Conservation (phyloP, 2,113 vertebrate species). For the Columba janthina region DNA sequence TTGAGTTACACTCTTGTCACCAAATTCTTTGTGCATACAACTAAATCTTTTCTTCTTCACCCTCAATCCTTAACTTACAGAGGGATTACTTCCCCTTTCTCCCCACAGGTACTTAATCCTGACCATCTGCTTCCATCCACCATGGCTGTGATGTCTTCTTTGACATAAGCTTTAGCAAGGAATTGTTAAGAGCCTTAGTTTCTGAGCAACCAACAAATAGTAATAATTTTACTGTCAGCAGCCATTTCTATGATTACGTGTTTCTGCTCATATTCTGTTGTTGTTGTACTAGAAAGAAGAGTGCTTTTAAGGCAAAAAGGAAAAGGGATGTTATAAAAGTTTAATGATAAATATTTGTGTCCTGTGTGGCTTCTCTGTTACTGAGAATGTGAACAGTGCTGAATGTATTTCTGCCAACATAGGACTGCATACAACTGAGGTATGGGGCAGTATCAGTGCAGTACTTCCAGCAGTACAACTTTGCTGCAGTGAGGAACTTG, state of each 20-base stretch:
- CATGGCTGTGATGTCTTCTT: neutral
- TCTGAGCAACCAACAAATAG: neutral
- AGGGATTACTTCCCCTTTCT: neutral
- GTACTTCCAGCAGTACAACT: neutral
- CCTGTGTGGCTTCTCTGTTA: neutral
- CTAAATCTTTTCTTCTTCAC: neutral
- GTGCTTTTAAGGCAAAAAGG: neutral
- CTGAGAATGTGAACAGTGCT: neutral
- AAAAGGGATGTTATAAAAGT: neutral
- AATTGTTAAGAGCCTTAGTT: neutral
- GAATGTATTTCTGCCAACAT: neutral
- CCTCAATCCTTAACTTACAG: neutral
- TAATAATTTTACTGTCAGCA: neutral
- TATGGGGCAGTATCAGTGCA: neutral
- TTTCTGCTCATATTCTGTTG: neutral
- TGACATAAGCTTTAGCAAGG: neutral
- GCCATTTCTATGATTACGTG: neutral
- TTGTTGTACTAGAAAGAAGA: neutral
- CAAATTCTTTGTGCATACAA: neutral
- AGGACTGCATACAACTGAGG: neutral
- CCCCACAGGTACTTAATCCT: neutral
- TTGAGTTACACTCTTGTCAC: neutral
- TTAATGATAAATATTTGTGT: neutral
- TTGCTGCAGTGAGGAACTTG: neutral
- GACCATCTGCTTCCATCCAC: neutral